Conservation (phyloP, 1,140 invertebrate genomes). For the Oncopeltus fasciatus region DNA sequence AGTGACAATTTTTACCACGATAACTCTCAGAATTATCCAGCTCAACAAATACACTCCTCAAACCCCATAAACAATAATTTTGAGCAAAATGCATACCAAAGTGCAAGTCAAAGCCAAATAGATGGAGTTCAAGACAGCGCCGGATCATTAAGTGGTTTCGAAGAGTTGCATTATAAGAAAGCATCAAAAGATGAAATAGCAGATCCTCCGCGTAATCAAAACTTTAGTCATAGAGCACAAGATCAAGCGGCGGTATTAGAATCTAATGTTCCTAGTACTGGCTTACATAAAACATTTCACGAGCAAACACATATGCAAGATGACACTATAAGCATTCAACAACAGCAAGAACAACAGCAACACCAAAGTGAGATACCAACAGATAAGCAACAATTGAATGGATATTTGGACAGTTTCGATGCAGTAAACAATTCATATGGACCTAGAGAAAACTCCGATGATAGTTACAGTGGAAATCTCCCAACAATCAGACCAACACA, state of each 20-base stretch:
- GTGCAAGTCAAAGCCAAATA: neutral
- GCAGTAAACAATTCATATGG: neutral
- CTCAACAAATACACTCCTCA: no score
- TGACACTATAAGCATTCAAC: neutral
- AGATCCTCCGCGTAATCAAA: neutral
- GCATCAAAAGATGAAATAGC: neutral
- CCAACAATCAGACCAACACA: no score
- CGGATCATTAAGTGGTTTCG: neutral
- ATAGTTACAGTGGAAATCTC: no score
- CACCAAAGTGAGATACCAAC: neutral
- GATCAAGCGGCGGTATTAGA: no score
- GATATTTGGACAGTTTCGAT: no score
- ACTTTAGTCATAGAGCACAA: neutral
- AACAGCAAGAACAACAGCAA: neutral
- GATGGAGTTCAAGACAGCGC: neutral
- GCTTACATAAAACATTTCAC: no score
- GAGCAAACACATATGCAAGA: no score
- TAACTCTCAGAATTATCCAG: neutral
- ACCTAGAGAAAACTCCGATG: neutral
- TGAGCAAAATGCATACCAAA: neutral
- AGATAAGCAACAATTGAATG: no score
- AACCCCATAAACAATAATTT: neutral
- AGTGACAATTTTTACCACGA: neutral
- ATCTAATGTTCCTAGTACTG: no score
- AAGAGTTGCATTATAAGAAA: neutral